Evolutionary conservation across 2,113 vertebrate genomes (phyloP).

Genomic region (Mesitornis unicolor): DNA sequence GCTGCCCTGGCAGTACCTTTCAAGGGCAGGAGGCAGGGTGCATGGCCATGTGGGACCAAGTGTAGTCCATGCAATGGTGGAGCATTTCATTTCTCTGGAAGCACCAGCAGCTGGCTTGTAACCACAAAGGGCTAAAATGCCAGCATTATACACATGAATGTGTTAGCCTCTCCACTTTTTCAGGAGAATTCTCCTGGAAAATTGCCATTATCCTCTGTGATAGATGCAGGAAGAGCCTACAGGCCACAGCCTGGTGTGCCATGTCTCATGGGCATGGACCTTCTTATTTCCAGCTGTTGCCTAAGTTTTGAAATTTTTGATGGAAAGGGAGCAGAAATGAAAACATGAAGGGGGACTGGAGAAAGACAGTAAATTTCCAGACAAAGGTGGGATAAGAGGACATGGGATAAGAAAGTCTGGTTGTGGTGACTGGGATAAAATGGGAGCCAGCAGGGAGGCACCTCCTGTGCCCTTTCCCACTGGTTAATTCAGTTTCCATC

Average conservation of each 20-base stretch:
- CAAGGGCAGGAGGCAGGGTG: accelerated
- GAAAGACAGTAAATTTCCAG: background rate
- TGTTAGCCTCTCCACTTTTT: background rate
- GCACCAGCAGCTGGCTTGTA: background rate
- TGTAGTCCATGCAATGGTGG: accelerated
- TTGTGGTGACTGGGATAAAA: background rate
- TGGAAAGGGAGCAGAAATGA: background rate
- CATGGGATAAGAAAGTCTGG: background rate
- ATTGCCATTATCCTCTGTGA: background rate
- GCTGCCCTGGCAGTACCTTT: background rate
- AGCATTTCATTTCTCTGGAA: background rate
- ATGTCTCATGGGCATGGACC: too few species aligned
- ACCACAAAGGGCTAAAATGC: background rate
- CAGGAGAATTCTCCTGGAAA: background rate
- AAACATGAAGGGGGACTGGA: background rate
- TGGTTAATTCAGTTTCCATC: background rate
- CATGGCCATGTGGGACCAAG: accelerated
- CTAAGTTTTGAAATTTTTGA: background rate
- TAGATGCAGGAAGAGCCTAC: background rate
- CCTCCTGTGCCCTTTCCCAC: background rate
- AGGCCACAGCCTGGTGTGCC: background rate
- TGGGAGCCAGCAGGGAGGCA: background rate
- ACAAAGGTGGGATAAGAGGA: too few species aligned
- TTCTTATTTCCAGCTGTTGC: background rate
- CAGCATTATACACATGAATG: accelerated